Percentiles rank a stretch among this genome's conserved stretches.
Conservation (phyloP, 2,113 vertebrate genomes). For the Furnarius figulus region DNA sequence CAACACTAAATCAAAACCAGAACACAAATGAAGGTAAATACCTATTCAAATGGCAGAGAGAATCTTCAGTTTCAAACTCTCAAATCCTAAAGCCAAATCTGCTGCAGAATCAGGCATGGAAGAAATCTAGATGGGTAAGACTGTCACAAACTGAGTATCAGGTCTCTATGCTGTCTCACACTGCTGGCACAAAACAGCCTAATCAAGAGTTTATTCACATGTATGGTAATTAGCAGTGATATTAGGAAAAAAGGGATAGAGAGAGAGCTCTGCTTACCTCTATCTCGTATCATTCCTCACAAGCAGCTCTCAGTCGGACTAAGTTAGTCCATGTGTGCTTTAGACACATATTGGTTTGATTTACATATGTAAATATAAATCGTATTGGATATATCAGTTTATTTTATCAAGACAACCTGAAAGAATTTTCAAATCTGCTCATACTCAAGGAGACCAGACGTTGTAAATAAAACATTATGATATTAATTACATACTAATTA, state of each 20-base stretch:
- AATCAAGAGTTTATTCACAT: neutral
- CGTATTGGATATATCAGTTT: neutral
- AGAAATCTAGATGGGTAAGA: neutral
- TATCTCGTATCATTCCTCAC: neutral
- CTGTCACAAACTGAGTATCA: neutral
- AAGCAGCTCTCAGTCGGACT: neutral
- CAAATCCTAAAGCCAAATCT: neutral
- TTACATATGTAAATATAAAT: slow-evolving; percentile 49
- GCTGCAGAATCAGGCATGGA: neutral
- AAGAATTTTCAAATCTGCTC: slow-evolving; percentile 29
- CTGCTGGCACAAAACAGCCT: neutral
- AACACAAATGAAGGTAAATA: neutral
- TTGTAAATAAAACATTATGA: slow-evolving; percentile 23
- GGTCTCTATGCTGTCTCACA: neutral
- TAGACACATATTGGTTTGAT: slow-evolving; percentile 44
- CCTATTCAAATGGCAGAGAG: neutral
- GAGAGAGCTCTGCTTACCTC: neutral
- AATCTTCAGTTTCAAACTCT: neutral
- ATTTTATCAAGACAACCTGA: slow-evolving; percentile 42
- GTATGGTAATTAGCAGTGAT: neutral
- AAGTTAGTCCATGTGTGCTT: slow-evolving; percentile 11
- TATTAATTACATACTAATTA: slow-evolving; percentile 30
- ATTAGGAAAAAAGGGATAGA: neutral
- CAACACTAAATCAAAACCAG: slow-evolving; percentile 15
- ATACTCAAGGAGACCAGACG: slow-evolving; percentile 13